A percentile compares a stretch with the other conserved stretches of the same genome.
These are phyloP conservation scores for Macrochelys suwanniensis DNA, from an alignment of 2,797 vertebrate species.

Conservation along the genomic window DNA sequence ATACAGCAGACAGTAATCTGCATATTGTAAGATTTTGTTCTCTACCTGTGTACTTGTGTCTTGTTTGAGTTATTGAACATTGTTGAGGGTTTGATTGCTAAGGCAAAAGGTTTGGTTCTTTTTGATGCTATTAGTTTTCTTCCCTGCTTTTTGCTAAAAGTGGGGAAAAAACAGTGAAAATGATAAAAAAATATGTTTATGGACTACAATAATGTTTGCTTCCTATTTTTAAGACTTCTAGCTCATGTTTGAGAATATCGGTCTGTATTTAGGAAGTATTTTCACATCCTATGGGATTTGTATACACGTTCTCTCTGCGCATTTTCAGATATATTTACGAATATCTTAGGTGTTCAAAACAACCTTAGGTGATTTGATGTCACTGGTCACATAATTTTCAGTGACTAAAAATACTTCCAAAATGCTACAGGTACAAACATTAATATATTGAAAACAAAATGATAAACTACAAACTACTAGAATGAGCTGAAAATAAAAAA, in stretches of 20 bases:
- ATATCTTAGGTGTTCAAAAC: not conserved
- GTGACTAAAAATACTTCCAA: no score
- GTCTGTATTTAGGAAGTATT: constrained; percentile 25
- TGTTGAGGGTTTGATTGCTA: not conserved
- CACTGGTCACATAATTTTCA: no score
- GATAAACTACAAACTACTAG: no score
- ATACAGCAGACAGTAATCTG: not conserved
- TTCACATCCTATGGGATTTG: not conserved
- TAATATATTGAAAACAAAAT: no score
- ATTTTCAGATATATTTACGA: not conserved
- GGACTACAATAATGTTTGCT: not conserved
- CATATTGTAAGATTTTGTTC: not conserved
- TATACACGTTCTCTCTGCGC: not conserved
- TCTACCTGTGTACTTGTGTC: not conserved
- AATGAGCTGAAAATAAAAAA: no score
- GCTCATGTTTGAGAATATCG: not conserved
- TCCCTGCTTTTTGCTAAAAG: no score
- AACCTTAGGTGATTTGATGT: not conserved
- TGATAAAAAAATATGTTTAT: not conserved
- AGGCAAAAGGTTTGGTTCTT: not conserved
- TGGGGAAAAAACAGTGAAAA: not conserved
- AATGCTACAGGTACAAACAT: no score
- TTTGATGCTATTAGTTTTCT: not conserved
- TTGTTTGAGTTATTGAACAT: no score
- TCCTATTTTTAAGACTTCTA: constrained; percentile 22